These are phyloP conservation scores for Petrocephalus schoutedeni DNA, from an alignment of 2,797 vertebrate species.

Conservation along the genomic window DNA sequence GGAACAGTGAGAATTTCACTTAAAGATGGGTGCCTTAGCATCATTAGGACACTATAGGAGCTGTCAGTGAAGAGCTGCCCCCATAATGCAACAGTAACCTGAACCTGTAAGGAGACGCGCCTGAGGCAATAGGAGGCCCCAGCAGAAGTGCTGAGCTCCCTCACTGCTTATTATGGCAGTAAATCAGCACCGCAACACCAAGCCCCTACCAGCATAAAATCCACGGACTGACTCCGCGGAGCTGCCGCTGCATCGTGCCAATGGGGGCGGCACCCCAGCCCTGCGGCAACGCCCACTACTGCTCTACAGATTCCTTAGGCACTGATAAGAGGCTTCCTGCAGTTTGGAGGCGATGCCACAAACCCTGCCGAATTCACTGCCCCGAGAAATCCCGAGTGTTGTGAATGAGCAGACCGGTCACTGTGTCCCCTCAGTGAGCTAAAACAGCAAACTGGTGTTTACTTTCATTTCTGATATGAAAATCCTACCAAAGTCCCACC, in stretches of 20 bases:
- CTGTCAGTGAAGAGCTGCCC: neutral
- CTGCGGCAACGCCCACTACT: neutral
- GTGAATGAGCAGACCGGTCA: neutral
- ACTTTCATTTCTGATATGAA: neutral
- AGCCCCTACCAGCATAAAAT: neutral
- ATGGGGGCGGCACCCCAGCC: neutral
- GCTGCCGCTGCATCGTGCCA: neutral
- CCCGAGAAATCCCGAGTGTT: neutral
- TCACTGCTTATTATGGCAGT: neutral
- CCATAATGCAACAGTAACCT: neutral
- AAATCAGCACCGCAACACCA: constrained; percentile 3
- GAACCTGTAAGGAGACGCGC: neutral
- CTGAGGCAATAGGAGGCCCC: neutral
- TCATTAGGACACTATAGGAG: neutral
- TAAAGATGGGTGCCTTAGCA: constrained; percentile 46
- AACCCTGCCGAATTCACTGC: neutral
- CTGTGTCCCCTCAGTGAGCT: neutral
- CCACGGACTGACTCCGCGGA: neutral
- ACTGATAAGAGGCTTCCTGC: neutral
- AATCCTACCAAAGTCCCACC: neutral
- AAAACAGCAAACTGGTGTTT: neutral
- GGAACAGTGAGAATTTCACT: neutral
- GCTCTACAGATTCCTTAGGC: neutral
- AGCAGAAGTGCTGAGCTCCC: neutral
- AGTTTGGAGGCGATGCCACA: neutral